A percentile compares a stretch with the other conserved stretches of the same genome.
phyloP scores from a whole-genome alignment of 2,888 invertebrate genomes.

The Itoplectis maculator region DNA sequence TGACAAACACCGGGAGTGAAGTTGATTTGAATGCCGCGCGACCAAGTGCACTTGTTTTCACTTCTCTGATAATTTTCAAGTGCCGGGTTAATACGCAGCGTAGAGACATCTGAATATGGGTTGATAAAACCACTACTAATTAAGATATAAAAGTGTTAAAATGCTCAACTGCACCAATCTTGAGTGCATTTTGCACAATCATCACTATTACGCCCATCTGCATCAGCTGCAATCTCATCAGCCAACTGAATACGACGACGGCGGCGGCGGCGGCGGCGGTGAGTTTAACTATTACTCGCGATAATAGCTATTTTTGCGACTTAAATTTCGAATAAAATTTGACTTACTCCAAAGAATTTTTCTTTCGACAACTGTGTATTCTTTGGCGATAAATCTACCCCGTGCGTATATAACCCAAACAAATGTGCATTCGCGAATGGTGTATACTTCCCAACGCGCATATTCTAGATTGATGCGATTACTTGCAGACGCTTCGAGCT shows the following conservation, averaged over 20 bases:
- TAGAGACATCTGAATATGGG: slow-evolving; percentile 42
- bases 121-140: slow-evolving; percentile 29
- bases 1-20: slow-evolving; percentile 1
- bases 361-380: too few relatives aligned
- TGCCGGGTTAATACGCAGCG: slow-evolving; percentile 43
- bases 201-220: slow-evolving; percentile 90
- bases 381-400: background rate
- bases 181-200: slow-evolving; percentile 91
- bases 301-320: too few relatives aligned
- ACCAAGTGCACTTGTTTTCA: slow-evolving; percentile 49
- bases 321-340: too few relatives aligned
- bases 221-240: slow-evolving; percentile 89
- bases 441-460: slow-evolving; percentile 16
- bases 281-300: slow-evolving; percentile 57
- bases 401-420: background rate
- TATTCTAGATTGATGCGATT: background rate
- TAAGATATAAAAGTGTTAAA: slow-evolving; percentile 66
- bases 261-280: slow-evolving; percentile 87
- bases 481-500: background rate
- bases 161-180: slow-evolving; percentile 92
- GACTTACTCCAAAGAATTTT: too few relatives aligned
- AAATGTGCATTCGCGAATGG: background rate
- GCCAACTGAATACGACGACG: slow-evolving; percentile 88
- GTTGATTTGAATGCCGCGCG: slow-evolving; percentile 68
- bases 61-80: slow-evolving; percentile 52